Evolutionary conservation across 2,797 vertebrate genomes (phyloP), one percentile per base, ranked within the genome.

Genomic region (Sebastes hubbsi): DNA sequence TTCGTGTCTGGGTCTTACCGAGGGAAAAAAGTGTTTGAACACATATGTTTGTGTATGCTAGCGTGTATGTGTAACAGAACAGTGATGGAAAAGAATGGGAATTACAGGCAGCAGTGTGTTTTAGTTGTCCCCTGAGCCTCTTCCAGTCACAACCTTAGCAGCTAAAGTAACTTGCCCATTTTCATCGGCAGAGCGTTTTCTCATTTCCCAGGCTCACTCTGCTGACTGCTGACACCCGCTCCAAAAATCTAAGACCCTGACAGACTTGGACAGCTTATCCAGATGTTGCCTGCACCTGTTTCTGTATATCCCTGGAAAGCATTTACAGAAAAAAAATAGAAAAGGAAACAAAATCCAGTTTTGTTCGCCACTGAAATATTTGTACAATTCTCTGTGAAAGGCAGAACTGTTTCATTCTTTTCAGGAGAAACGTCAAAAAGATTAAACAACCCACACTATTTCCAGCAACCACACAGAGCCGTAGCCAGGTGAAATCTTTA

Each of bases 261-360:
- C 80, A 77, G 72, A 82, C 77, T 72, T 58, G 63, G 80, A 76
- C 61, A 73, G 81, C 69, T 77, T 75, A 89, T 90, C 88, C 90
- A 90, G 89, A 91, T 92, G 87, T 76, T 76, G 69, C 52, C 60
- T 69, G 75, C 89, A 90, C 70, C 84, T 86, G 88, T 86, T 90
- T 80, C 58, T 75, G 58, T 58, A 52, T 30, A 60, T 68, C 27
- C 5, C 46, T 75, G 36, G 7, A 72, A 84, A 84, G 71, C 42
- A 66, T 59, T 68, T 16, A 65, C 34, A 63, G 24, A 55, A 68
- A 59, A 59, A 59, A 63, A 49, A 32, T 24, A 54, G 6, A 18
- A 68, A 65, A 16, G 3, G 7, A 27, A 22, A 56, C 30, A 49
- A 29, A 54, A 13, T 59, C 18, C 24, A 71, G 16, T 3, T 22